Conservation (phyloP, 1,140 invertebrate species). For the Apis laboriosa region DNA sequence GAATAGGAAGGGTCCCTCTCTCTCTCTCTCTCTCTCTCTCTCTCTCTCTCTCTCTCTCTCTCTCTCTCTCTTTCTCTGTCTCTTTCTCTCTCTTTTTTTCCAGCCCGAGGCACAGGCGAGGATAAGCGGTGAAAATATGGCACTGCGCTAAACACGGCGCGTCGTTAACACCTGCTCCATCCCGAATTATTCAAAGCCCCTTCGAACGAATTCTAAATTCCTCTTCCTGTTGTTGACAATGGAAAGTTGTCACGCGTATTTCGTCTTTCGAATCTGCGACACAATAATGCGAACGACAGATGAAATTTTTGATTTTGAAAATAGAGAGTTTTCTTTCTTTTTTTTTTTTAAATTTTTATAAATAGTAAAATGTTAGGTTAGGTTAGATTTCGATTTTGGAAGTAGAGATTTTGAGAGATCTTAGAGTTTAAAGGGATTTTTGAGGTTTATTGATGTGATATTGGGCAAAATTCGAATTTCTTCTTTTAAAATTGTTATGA, state of each 20-base stretch:
- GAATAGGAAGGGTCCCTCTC: slow-evolving; percentile 42
- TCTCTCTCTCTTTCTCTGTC: background rate
- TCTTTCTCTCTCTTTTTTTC: slow-evolving; percentile 30
- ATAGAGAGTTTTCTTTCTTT: no score
- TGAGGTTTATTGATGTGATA: no score
- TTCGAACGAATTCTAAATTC: slow-evolving; percentile 35
- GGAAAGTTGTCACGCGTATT: background rate
- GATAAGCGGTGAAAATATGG: slow-evolving; percentile 69
- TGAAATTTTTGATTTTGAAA: no score
- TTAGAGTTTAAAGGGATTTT: no score
- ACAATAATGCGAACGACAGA: no score
- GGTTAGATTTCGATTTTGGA: no score
- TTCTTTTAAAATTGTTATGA: no score
- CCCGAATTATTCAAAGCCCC: slow-evolving; percentile 63
- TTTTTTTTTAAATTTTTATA: no score
- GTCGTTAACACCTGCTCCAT: slow-evolving; percentile 77
- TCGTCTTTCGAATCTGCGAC: no score
- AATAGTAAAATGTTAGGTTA: no score
- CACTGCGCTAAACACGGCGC: slow-evolving; percentile 60
- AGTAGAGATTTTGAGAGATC: no score
- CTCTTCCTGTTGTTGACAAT: background rate
- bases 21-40: background rate
- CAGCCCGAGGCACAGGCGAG: slow-evolving; percentile 35
- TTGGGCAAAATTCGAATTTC: no score
- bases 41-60: background rate